Evolutionary conservation across 53 echinoderm and acorn worm genomes (phyloP).

Genomic region (Paelopatides confundens): DNA sequence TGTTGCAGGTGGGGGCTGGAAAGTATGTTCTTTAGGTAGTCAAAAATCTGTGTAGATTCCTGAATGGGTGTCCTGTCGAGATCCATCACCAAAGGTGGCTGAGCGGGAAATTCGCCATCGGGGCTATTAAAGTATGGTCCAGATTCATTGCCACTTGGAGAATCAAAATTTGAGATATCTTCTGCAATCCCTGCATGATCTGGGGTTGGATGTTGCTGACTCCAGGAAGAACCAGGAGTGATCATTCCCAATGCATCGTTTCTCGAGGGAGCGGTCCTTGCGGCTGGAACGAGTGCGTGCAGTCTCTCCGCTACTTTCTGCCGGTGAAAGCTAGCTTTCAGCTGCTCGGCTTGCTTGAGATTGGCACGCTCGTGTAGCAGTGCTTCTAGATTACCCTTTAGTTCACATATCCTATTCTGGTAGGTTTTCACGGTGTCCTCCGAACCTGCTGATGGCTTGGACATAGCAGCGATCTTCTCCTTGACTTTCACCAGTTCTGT

Average conservation of each 20-base stretch:
- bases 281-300: neutral
- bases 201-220: neutral
- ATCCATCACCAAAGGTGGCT: neutral
- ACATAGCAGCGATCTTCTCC: constrained; percentile 24
- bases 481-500: neutral
- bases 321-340: neutral
- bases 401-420: constrained; percentile 34
- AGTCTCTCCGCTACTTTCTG: neutral
- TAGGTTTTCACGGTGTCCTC: neutral
- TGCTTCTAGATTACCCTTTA: constrained; percentile 52
- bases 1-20: neutral
- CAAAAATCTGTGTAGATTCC: neutral
- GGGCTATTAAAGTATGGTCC: neutral
- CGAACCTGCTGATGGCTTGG: neutral
- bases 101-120: neutral
- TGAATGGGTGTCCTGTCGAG: neutral
- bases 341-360: constrained; percentile 19
- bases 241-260: neutral
- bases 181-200: neutral
- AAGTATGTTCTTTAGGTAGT: constrained; percentile 11
- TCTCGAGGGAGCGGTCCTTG: neutral
- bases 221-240: neutral
- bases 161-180: neutral
- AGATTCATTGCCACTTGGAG: neutral
- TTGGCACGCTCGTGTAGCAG: constrained; percentile 54